phyloP scores from a whole-genome alignment of 1,140 invertebrate species.

The Pseudomyrmex gracilis region DNA sequence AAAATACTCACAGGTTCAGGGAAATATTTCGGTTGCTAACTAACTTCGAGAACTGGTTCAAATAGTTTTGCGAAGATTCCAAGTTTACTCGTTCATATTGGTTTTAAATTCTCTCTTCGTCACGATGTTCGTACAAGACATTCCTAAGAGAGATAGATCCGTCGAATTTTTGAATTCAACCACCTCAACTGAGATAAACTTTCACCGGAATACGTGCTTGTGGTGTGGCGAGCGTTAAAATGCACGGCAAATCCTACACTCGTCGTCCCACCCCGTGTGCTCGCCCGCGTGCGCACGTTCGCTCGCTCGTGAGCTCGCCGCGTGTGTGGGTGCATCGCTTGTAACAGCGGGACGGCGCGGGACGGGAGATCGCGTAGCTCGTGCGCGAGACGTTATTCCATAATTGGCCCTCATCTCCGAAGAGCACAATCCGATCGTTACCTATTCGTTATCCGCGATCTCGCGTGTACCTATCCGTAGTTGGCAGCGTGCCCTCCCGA shows the following conservation, averaged over 20 bases:
- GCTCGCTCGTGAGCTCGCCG: conserved; percentile 24
- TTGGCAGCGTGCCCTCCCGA: conserved; percentile 65
- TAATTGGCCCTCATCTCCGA: conserved; percentile 78
- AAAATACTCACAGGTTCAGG: background rate
- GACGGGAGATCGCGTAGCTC: conserved; percentile 69
- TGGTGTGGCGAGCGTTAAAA: conserved; percentile 43
- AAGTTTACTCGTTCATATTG: background rate
- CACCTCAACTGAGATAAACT: conserved; percentile 5
- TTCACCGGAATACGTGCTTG: conserved; percentile 58
- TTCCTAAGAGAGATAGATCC: conserved; percentile 27
- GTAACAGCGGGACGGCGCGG: conserved; percentile 51
- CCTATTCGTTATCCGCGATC: conserved; percentile 79
- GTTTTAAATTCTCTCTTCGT: conserved; percentile 29
- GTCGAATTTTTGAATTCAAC: conserved; percentile 48
- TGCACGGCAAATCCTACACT: conserved; percentile 45
- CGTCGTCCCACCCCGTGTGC: conserved; percentile 55
- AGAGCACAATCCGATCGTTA: conserved; percentile 80
- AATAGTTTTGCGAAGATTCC: background rate
- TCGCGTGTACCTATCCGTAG: conserved; percentile 71
- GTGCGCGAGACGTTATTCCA: conserved; percentile 73
- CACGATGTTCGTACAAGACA: conserved; percentile 14
- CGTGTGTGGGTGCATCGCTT: conserved; percentile 71
- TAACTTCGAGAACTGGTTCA: too few relatives aligned
- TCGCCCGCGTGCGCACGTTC: background rate
- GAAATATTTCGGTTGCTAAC: background rate